These are phyloP conservation scores for Phrixothrix hirtus DNA, from an alignment of 2,888 invertebrate species.

Conservation along the genomic window DNA sequence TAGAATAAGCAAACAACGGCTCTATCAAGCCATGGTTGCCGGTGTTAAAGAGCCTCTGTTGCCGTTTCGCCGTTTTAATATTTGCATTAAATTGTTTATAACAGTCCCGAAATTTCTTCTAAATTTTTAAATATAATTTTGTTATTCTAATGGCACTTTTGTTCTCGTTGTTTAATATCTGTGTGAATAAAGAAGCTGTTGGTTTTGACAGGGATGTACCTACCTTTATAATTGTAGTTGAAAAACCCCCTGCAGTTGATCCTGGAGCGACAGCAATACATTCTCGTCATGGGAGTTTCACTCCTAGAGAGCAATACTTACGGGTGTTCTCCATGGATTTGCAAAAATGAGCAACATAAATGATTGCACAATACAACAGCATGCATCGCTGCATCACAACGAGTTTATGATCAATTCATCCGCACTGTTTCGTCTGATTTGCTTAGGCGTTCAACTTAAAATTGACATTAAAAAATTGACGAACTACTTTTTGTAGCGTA, in stretches of 20 bases:
- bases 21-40: slow-evolving; percentile 27
- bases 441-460: slow-evolving; percentile 15
- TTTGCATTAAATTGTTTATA: too few species aligned
- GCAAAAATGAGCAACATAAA: slow-evolving; percentile 32
- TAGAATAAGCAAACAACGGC: slow-evolving; percentile 37
- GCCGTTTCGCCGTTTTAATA: slow-evolving; percentile 2
- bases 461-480: slow-evolving; percentile 28
- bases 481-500: too few species aligned
- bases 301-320: slow-evolving; percentile 22
- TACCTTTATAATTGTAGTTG: slow-evolving; percentile 47
- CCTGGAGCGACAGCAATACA: slow-evolving; percentile 33
- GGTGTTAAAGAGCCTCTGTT: slow-evolving; percentile 6
- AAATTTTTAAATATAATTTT: neutral
- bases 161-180: neutral
- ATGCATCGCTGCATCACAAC: slow-evolving; percentile 40
- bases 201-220: slow-evolving; percentile 38
- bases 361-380: slow-evolving; percentile 29
- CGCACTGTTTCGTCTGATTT: slow-evolving; percentile 27
- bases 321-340: slow-evolving; percentile 13
- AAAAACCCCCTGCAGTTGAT: slow-evolving; percentile 44
- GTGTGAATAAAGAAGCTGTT: slow-evolving; percentile 17
- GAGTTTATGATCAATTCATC: slow-evolving; percentile 27
- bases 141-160: neutral
- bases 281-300: slow-evolving; percentile 23
- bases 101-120: too few species aligned